Conservation (phyloP, 1,140 invertebrate species). For the Drosophila tani region DNA sequence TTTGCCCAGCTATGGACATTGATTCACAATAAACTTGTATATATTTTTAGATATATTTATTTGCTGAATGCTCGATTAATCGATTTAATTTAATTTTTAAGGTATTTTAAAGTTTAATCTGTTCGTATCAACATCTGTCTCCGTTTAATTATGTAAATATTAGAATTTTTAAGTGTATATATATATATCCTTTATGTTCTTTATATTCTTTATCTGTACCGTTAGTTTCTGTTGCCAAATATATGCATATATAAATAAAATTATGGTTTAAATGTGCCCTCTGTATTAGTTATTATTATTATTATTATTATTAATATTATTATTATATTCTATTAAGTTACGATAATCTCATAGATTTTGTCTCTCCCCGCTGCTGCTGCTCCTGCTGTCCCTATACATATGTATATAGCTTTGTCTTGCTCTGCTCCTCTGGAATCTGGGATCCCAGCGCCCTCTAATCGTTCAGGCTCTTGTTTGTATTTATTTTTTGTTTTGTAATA, state of each 20-base stretch:
- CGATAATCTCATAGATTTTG: constrained; percentile 60
- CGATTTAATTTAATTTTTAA: constrained; percentile 33
- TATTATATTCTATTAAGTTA: constrained; percentile 52
- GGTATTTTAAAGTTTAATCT: constrained; percentile 37
- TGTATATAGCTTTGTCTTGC: constrained; percentile 55
- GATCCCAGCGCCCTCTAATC: constrained; percentile 53
- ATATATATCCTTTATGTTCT: constrained; percentile 24
- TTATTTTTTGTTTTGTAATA: constrained; percentile 35
- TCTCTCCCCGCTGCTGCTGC: constrained; percentile 10
- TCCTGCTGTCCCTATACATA: constrained; percentile 42
- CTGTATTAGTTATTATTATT: constrained; percentile 50
- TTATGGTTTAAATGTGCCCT: constrained; percentile 63
- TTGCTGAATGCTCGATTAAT: constrained; percentile 33
- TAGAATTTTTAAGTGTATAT: constrained; percentile 57
- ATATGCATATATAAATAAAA: constrained; percentile 66
- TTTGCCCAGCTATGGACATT: constrained; percentile 64
- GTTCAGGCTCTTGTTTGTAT: constrained; percentile 44
- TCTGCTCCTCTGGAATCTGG: constrained; percentile 34
- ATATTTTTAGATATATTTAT: constrained; percentile 43
- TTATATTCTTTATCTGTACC: constrained; percentile 43
- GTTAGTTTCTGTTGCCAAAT: constrained; percentile 42
- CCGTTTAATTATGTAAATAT: constrained; percentile 59
- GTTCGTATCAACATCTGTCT: constrained; percentile 26
- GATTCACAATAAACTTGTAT: constrained; percentile 70
- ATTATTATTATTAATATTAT: constrained; percentile 4